Conservation (phyloP, 1,140 invertebrate genomes). For the Cyclargus thomasi region DNA sequence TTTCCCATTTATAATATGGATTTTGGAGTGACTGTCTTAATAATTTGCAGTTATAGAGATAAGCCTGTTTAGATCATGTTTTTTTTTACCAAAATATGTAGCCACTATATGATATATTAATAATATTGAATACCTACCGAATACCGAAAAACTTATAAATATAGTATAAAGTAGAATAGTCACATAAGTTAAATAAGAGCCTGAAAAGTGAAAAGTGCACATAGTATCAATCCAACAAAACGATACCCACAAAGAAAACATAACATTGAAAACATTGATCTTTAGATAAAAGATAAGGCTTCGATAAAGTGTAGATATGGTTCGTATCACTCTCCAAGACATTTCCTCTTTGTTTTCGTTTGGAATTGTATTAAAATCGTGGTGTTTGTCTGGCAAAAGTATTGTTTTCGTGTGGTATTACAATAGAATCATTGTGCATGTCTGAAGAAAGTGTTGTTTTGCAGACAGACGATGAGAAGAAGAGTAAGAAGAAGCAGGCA, state of each 20-base stretch:
- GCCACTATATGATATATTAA: too few species aligned
- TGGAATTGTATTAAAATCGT: constrained; percentile 19
- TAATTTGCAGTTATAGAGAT: too few species aligned
- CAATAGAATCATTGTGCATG: constrained; percentile 42
- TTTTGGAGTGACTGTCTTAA: too few species aligned
- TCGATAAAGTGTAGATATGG: constrained; percentile 17
- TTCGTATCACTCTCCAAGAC: constrained; percentile 13
- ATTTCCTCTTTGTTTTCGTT: constrained; percentile 30
- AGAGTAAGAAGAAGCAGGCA: constrained; percentile 60
- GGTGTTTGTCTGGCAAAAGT: constrained; percentile 53
- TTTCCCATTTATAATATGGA: too few species aligned
- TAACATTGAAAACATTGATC: not conserved
- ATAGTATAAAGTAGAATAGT: too few species aligned
- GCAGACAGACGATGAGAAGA: constrained; percentile 68
- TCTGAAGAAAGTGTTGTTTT: constrained; percentile 43
- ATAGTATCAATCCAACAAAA: too few species aligned
- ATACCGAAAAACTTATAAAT: too few species aligned
- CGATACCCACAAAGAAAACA: not conserved
- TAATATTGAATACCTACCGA: too few species aligned
- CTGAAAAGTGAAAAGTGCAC: too few species aligned
- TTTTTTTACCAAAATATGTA: too few species aligned
- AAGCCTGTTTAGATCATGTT: too few species aligned
- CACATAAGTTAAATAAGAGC: too few species aligned
- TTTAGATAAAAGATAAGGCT: constrained; percentile 4
- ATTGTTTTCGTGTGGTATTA: constrained; percentile 33